A percentile compares a stretch with the other conserved stretches of the same genome.
phyloP scores from a whole-genome alignment of 2,888 invertebrate genomes.

The Synergus gifuensis region DNA sequence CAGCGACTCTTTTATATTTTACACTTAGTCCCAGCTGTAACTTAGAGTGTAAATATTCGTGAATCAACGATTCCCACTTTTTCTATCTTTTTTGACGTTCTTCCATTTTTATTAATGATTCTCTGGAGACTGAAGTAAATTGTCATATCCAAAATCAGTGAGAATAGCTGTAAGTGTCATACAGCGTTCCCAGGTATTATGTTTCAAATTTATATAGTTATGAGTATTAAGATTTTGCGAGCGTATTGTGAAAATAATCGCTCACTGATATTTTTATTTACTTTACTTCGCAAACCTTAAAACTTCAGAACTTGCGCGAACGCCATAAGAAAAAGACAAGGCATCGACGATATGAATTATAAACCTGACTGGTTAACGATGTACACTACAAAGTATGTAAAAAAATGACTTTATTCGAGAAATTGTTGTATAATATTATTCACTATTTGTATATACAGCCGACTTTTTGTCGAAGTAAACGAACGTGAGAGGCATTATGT shows the following conservation, averaged over 20 bases:
- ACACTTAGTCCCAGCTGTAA: neutral
- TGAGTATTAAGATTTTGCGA: neutral
- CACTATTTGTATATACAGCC: slow-evolving; percentile 34
- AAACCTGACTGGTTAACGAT: neutral
- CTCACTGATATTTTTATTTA: neutral
- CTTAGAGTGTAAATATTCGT: slow-evolving; percentile 20
- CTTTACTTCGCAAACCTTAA: neutral
- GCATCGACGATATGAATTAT: slow-evolving; percentile 10
- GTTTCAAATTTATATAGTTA: slow-evolving; percentile 14
- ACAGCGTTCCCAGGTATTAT: neutral
- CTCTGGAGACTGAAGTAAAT: neutral
- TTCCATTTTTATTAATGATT: slow-evolving; percentile 12
- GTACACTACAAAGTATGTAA: slow-evolving; percentile 25
- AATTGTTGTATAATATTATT: slow-evolving; percentile 40
- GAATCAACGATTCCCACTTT: slow-evolving; percentile 22
- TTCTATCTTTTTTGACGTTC: slow-evolving; percentile 15
- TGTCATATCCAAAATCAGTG: slow-evolving; percentile 26
- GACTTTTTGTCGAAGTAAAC: slow-evolving; percentile 37
- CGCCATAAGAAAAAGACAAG: slow-evolving; percentile 11
- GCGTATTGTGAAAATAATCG: neutral
- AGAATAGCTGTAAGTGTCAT: slow-evolving; percentile 1
- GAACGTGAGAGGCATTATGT: slow-evolving; percentile 38
- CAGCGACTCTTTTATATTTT: slow-evolving; percentile 9
- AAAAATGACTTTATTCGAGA: slow-evolving; percentile 39
- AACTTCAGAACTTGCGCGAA: slow-evolving; percentile 29